These are phyloP conservation scores for Zaprionus taronus DNA, from an alignment of 1,140 invertebrate genomes.

Conservation along the genomic window DNA sequence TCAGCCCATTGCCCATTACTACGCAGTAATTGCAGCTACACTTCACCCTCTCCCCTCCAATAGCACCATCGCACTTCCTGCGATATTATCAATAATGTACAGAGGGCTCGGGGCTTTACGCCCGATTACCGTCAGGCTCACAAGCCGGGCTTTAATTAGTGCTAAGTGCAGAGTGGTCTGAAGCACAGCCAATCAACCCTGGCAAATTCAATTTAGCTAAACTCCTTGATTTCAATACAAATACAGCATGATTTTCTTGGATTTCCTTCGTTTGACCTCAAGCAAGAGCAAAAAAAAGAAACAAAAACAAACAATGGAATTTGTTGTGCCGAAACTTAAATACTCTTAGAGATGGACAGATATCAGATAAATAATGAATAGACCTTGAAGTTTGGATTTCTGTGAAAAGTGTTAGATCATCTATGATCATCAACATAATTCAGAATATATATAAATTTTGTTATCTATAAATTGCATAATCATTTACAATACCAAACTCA, in stretches of 20 bases:
- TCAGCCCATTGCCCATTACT: constrained; percentile 15
- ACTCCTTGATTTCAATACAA: constrained; percentile 45
- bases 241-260: constrained; percentile 23
- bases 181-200: constrained; percentile 29
- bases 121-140: constrained; percentile 52
- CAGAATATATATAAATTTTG: background rate
- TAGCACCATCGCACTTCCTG: background rate
- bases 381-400: background rate
- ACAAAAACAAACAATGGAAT: background rate
- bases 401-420: no score
- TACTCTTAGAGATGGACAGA: background rate
- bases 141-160: constrained; percentile 64
- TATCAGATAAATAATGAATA: background rate
- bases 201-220: constrained; percentile 40
- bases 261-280: constrained; percentile 5
- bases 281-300: constrained; percentile 1
- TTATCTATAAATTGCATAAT: background rate
- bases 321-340: background rate
- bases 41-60: constrained; percentile 1
- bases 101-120: constrained; percentile 28
- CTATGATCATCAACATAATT: background rate
- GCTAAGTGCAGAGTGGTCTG: constrained; percentile 27
- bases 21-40: constrained; percentile 60
- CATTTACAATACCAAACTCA: background rate
- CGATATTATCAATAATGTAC: constrained; percentile 76